These are phyloP conservation scores for Tragelaphus imberbis DNA, from an alignment of 2,113 vertebrate genomes.

Conservation along the genomic window DNA sequence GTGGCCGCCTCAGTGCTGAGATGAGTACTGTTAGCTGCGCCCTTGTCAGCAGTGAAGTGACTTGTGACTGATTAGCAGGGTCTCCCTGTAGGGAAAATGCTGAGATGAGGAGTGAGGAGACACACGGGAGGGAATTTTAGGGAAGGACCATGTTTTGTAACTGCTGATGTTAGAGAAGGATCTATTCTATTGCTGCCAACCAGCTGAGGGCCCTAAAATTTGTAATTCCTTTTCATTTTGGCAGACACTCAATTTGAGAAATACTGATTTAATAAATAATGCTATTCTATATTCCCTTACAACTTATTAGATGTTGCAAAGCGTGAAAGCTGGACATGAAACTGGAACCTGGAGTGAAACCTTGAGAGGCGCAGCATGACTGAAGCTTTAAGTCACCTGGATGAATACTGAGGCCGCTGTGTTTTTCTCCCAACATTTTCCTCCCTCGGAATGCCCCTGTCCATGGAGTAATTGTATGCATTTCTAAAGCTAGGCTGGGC, in stretches of 20 bases:
- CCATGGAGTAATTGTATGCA: not conserved
- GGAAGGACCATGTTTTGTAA: rapidly evolving
- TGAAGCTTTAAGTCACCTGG: not conserved
- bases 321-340: not conserved
- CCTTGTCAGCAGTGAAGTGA: not conserved
- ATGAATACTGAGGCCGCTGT: not conserved
- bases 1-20: not conserved
- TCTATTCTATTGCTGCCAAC: not conserved
- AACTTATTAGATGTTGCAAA: not conserved
- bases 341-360: not conserved
- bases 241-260: not conserved
- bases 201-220: too few relatives aligned
- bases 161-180: not conserved
- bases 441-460: not conserved
- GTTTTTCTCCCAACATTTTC: not conserved
- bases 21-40: not conserved
- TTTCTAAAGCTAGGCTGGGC: not conserved
- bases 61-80: not conserved
- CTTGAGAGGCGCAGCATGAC: too few relatives aligned
- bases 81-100: not conserved
- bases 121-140: not conserved
- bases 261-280: not conserved
- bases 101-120: not conserved
- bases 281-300: not conserved
- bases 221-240: not conserved